Evolutionary conservation across 2,113 vertebrate species (phyloP).

Genomic region (Phrynosoma platyrhinos): DNA sequence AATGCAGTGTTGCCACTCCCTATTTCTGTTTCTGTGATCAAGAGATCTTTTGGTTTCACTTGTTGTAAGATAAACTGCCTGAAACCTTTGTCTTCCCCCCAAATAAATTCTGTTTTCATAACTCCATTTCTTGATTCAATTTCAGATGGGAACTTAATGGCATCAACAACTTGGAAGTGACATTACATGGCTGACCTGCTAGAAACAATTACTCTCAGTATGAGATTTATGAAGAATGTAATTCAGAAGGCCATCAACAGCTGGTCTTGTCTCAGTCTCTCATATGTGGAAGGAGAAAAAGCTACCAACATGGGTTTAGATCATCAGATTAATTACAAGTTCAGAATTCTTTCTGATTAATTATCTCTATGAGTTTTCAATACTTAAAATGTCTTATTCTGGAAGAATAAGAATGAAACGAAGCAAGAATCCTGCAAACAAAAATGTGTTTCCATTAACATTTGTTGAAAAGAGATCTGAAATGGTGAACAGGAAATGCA

Average conservation of each 20-base stretch:
- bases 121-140: neutral
- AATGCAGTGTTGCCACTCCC: conserved; percentile 10
- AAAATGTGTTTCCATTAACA: neutral
- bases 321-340: conserved; percentile 49
- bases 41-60: neutral
- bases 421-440: conserved; percentile 10
- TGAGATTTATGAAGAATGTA: conserved; percentile 52
- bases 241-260: conserved; percentile 39
- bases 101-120: conserved; percentile 36
- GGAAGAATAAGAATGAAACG: conserved; percentile 15
- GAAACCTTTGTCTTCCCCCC: conserved; percentile 26
- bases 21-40: conserved; percentile 31
- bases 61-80: neutral
- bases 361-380: conserved; percentile 22
- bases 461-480: neutral
- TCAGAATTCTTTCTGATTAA: conserved; percentile 55
- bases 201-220: conserved; percentile 47
- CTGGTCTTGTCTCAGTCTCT: conserved; percentile 26
- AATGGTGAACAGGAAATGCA: conserved; percentile 2
- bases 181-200: conserved; percentile 28
- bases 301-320: conserved; percentile 34
- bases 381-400: conserved; percentile 19
- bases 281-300: conserved; percentile 37
- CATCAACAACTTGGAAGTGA: conserved; percentile 32
- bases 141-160: conserved; percentile 43